Evolutionary conservation across 1,140 invertebrate genomes (phyloP), one percentile per base, ranked within the genome.

Genomic region (Laodelphax striatellus): DNA sequence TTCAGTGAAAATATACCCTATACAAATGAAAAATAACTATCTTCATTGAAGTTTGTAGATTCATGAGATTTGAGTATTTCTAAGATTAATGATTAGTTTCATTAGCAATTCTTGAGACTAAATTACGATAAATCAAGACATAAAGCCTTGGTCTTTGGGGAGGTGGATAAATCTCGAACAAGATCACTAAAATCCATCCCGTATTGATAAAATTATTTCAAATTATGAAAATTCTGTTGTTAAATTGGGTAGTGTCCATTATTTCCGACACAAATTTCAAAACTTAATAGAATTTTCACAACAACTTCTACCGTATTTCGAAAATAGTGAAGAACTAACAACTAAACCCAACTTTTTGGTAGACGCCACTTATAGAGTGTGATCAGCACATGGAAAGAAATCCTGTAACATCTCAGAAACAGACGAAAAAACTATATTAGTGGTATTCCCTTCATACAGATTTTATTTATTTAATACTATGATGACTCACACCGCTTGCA

Each of bases 371-470:
- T 22, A 21, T 21, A 57, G n/a, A 57, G 22, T 19, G 34, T n/a
- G 14, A 41, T 28, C 21, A 14, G 21, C 19, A 21, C 16, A 57
- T 41, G 21, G 14, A 60, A 44, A 43, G 60, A 53, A 34, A 34
- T 60, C 63, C 65, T 66, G 65, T 52, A 66, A 66, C 65, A 66
- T 66, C 65, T 66, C 65, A 66, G 62, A 65, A 66, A 63, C 65
- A 66, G 53, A 66, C 19, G 54, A 64, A 64, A 63, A 55, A 17
- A 34, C 55, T 55, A 59, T 58, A 65, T 63, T 65, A 63, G 58
- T 63, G 57, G 52, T 38, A 41, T 61, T 43, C 22, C 46, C 60
- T 55, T 58, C 44, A 43, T 43, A 34, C 50, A 46, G 19, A 58
- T 46, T 28, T 50, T 11, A 19, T 21, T 58, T 58, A 4, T 58